Conservation (phyloP, 2,888 invertebrate species). For the Tetranychus piercei region DNA sequence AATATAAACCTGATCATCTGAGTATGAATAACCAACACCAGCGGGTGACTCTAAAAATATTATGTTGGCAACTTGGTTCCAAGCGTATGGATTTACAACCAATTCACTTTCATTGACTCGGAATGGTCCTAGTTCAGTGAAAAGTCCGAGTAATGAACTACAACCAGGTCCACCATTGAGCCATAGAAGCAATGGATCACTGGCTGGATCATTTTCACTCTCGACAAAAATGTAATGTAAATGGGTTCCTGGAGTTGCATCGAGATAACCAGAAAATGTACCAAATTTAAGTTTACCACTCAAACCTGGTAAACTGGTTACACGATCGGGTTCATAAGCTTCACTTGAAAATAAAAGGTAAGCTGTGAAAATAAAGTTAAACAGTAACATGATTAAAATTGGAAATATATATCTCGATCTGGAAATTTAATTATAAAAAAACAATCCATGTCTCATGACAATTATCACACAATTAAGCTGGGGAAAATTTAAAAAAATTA, state of each 20-base stretch:
- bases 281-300: slow-evolving; percentile 30
- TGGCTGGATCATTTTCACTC: slow-evolving; percentile 27
- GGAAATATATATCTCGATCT: too few relatives aligned
- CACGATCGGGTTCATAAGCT: slow-evolving; percentile 28
- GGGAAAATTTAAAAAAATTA: too few relatives aligned
- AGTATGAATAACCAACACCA: slow-evolving; percentile 39
- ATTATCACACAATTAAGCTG: too few relatives aligned
- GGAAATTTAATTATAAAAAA: too few relatives aligned
- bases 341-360: not conserved
- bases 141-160: slow-evolving; percentile 28
- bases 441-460: too few relatives aligned
- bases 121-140: slow-evolving; percentile 32
- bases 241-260: slow-evolving; percentile 29
- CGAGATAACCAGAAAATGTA: slow-evolving; percentile 35
- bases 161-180: slow-evolving; percentile 27
- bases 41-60: slow-evolving; percentile 38
- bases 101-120: slow-evolving; percentile 25
- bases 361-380: too few relatives aligned
- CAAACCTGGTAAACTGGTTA: slow-evolving; percentile 32
- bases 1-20: slow-evolving; percentile 33
- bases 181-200: slow-evolving; percentile 31
- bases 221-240: slow-evolving; percentile 30
- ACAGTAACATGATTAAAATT: too few relatives aligned
- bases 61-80: slow-evolving; percentile 34
- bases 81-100: slow-evolving; percentile 26